A percentile compares a stretch with the other conserved stretches of the same genome.
Evolutionary conservation across 2,888 invertebrate species (phyloP).

Genomic region (Cephus pulcher): DNA sequence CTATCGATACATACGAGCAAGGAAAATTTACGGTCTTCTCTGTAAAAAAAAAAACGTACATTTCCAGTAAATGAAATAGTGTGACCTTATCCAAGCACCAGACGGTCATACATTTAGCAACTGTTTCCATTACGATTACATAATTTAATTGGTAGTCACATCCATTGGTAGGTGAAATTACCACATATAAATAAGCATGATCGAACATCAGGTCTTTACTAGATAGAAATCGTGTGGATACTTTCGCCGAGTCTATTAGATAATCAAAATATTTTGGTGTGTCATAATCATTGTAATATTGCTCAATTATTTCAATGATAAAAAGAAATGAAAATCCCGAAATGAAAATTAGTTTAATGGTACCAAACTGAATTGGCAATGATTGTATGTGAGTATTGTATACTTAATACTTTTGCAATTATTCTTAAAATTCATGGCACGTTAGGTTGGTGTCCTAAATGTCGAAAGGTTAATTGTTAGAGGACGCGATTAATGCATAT

Average conservation of each 20-base stretch:
- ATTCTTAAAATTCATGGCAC: neutral
- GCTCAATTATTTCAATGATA: neutral
- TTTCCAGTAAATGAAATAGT: neutral
- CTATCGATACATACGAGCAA: too few species aligned
- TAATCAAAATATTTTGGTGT: neutral
- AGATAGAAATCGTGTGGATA: neutral
- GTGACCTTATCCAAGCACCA: neutral
- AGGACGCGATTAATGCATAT: neutral
- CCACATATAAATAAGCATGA: slow-evolving; percentile 15
- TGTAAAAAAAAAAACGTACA: neutral
- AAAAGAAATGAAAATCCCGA: neutral
- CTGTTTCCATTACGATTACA: neutral
- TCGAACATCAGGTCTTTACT: slow-evolving; percentile 13
- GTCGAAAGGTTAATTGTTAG: neutral
- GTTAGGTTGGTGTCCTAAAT: neutral
- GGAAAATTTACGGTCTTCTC: neutral
- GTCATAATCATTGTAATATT: neutral
- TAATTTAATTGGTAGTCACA: slow-evolving; percentile 17
- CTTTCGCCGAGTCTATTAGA: neutral
- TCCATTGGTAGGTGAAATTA: neutral
- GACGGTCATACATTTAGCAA: neutral
- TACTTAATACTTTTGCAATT: neutral
- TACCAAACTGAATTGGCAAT: neutral
- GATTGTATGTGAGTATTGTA: neutral
- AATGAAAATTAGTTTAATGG: neutral